phyloP scores from a whole-genome alignment of 2,888 invertebrate genomes.

The Andrena trimmerana region DNA sequence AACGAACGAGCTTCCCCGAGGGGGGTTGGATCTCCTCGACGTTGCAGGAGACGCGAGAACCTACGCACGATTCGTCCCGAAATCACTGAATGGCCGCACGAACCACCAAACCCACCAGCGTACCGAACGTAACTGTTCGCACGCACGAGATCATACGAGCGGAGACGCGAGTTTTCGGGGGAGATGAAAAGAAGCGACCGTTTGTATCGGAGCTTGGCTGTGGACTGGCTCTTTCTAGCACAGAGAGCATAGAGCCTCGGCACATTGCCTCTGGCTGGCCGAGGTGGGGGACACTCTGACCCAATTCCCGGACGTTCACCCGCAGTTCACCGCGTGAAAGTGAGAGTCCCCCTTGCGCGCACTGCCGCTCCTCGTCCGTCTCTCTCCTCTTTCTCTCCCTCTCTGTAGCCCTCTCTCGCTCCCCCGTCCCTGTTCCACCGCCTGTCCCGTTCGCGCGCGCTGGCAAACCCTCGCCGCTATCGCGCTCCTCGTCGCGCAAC shows the following conservation, averaged over 20 bases:
- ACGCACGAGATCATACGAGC: slow-evolving; percentile 32
- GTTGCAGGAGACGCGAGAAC: background rate
- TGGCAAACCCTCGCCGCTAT: slow-evolving; percentile 56
- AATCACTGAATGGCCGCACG: slow-evolving; percentile 10
- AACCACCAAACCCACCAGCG: slow-evolving; percentile 47
- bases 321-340: slow-evolving; percentile 88
- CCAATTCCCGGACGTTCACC: slow-evolving; percentile 92
- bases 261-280: slow-evolving; percentile 87
- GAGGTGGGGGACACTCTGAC: slow-evolving; percentile 90
- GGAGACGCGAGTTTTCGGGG: slow-evolving; percentile 55
- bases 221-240: slow-evolving; percentile 84
- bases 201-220: slow-evolving; percentile 83
- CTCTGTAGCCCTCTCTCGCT: slow-evolving; percentile 51
- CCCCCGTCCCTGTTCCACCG: slow-evolving; percentile 41
- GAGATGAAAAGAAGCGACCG: slow-evolving; percentile 78
- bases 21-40: background rate
- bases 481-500: slow-evolving; percentile 62
- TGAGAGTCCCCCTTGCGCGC: slow-evolving; percentile 87
- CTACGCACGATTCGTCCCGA: slow-evolving; percentile 5
- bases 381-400: slow-evolving; percentile 62
- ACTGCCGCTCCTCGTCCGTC: slow-evolving; percentile 62
- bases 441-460: slow-evolving; percentile 67
- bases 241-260: slow-evolving; percentile 84
- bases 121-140: slow-evolving; percentile 39
- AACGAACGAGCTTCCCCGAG: background rate